These are phyloP conservation scores for Tetraodon nigroviridis DNA, from an alignment of 2,113 vertebrate species.

Conservation along the genomic window DNA sequence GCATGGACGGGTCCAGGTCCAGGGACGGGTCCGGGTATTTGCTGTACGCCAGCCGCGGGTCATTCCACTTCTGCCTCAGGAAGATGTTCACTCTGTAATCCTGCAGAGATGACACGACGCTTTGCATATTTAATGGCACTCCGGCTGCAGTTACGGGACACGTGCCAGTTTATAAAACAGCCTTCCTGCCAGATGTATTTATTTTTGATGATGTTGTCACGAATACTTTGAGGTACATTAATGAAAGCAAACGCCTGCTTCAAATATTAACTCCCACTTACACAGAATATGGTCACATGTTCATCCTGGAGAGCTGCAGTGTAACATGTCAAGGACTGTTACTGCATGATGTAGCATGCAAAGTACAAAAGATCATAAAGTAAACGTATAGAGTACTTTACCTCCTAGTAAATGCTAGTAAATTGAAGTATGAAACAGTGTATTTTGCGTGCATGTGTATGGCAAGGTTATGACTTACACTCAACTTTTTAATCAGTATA, in stretches of 20 bases:
- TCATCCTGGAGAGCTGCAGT: too few species aligned
- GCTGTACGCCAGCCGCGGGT: conserved; percentile 94
- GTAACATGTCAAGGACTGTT: too few species aligned
- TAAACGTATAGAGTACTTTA: too few species aligned
- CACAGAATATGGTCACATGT: background rate
- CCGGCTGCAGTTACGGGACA: conserved; percentile 11
- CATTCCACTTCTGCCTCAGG: conserved; percentile 98
- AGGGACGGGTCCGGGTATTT: conserved; percentile 97
- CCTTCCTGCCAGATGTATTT: too few species aligned
- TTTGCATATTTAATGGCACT: conserved; percentile 47
- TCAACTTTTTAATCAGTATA: conserved; percentile 8
- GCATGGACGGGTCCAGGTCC: conserved; percentile 97
- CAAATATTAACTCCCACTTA: background rate
- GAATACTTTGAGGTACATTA: too few species aligned
- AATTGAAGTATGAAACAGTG: too few species aligned
- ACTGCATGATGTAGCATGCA: too few species aligned
- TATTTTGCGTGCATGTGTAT: background rate
- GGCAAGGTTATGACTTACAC: conserved; percentile 12
- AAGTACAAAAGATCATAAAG: background rate
- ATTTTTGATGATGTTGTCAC: conserved; percentile 9
- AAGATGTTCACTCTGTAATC: conserved; percentile 99
- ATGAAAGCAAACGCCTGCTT: background rate
- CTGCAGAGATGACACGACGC: conserved; percentile 75
- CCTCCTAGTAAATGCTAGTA: too few species aligned
- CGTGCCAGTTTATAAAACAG: conserved; percentile 1